Percentiles rank a stretch among this genome's conserved stretches.
phyloP scores from a whole-genome alignment of 2,113 vertebrate genomes.

The Hyperopisus bebe region DNA sequence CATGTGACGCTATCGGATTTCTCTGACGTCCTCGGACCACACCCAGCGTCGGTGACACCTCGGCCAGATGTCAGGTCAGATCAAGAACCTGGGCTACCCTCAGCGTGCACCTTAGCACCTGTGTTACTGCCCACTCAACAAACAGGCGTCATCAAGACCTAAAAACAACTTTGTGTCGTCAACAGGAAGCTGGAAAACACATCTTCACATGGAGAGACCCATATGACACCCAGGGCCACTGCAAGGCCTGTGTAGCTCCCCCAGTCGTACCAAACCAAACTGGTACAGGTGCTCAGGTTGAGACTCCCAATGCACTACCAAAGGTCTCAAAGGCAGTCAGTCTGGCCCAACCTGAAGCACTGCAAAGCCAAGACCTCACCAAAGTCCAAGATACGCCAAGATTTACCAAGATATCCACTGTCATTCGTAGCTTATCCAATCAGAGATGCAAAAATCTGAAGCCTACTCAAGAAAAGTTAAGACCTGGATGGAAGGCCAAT shows the following conservation, averaged over 20 bases:
- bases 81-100: background rate
- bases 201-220: background rate
- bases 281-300: background rate
- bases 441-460: background rate
- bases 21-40: background rate
- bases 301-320: background rate
- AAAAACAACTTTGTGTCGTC: background rate
- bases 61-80: background rate
- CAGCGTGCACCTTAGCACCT: background rate
- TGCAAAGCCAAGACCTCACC: background rate
- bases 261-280: background rate
- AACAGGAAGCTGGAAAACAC: background rate
- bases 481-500: background rate
- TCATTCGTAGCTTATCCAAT: background rate
- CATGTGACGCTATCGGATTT: background rate
- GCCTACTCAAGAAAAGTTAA: background rate
- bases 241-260: background rate
- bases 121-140: background rate
- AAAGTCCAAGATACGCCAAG: background rate
- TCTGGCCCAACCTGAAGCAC: background rate
- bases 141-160: background rate
- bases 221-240: background rate
- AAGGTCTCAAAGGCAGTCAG: background rate
- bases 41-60: background rate
- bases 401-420: background rate